phyloP scores from a whole-genome alignment of 2,797 vertebrate species.

The Arremon brunneinucha region DNA sequence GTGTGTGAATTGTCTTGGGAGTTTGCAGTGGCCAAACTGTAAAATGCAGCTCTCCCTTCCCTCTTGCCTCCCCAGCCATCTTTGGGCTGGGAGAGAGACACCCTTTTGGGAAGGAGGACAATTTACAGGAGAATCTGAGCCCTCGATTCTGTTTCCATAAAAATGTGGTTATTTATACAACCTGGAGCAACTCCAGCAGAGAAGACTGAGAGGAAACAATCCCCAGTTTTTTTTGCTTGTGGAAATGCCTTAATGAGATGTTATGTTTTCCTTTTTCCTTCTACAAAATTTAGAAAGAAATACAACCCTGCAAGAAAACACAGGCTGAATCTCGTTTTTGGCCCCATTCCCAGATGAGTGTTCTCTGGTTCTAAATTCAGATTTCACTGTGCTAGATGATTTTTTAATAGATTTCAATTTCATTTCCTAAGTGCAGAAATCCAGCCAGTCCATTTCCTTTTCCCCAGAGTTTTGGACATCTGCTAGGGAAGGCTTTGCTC shows the following conservation, averaged over 20 bases:
- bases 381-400: conserved; percentile 2
- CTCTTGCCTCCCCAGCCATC: background rate
- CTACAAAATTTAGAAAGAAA: background rate
- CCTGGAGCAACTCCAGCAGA: background rate
- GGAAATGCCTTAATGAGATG: background rate
- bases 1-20: background rate
- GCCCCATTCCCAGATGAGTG: background rate
- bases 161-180: background rate
- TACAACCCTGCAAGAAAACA: background rate
- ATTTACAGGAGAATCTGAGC: background rate
- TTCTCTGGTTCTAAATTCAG: conserved; percentile 22
- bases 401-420: conserved; percentile 40
- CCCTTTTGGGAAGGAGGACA: background rate
- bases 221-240: background rate
- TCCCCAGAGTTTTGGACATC: conserved; percentile 38
- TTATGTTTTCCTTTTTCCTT: background rate
- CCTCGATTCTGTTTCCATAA: background rate
- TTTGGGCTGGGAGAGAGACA: background rate
- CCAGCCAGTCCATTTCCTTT: conserved; percentile 32
- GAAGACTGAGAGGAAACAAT: background rate
- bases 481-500: conserved; percentile 16
- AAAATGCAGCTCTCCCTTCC: background rate
- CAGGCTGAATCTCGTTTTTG: background rate
- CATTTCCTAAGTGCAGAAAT: conserved; percentile 46
- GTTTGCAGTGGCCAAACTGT: background rate